Percentiles rank a stretch among this genome's conserved stretches.
Conservation (phyloP, 2,797 vertebrate genomes). For the Megaceryle alcyon region DNA sequence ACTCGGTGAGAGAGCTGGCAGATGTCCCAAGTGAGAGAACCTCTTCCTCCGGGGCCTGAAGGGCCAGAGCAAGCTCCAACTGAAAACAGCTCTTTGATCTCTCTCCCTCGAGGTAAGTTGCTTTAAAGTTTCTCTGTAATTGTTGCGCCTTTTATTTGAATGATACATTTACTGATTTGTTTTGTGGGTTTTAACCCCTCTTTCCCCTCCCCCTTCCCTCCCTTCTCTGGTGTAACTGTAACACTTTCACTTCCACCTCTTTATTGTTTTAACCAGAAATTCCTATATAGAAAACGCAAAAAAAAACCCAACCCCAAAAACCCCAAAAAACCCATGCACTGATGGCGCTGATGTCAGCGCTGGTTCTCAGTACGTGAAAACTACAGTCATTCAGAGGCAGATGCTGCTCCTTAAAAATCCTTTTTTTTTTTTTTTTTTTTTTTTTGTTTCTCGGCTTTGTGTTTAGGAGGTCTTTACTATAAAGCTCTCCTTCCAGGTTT, state of each 20-base stretch:
- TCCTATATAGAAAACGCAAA: background rate
- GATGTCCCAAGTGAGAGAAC: conserved; percentile 92
- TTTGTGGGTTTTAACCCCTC: background rate
- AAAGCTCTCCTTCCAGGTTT: background rate
- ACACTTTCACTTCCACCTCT: background rate
- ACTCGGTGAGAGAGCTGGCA: conserved; percentile 78
- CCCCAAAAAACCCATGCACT: no score
- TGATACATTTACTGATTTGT: background rate
- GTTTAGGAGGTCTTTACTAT: background rate
- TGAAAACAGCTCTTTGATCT: conserved; percentile 70
- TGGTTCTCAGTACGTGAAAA: background rate
- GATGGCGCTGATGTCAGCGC: background rate
- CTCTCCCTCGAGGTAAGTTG: conserved; percentile 76
- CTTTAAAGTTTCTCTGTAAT: conserved; percentile 44
- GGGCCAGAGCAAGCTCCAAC: conserved; percentile 81
- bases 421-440: background rate
- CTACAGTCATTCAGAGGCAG: background rate
- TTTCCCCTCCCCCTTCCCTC: background rate
- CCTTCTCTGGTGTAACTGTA: background rate
- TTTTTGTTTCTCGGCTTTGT: background rate
- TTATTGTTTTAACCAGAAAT: background rate
- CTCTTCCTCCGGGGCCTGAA: conserved; percentile 85
- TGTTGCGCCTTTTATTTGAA: conserved; percentile 2
- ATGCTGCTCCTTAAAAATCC: background rate
- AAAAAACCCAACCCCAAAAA: no score